Evolutionary conservation across 2,113 vertebrate species (phyloP), one percentile per base, ranked within the genome.

Genomic region (Gallinago media): DNA sequence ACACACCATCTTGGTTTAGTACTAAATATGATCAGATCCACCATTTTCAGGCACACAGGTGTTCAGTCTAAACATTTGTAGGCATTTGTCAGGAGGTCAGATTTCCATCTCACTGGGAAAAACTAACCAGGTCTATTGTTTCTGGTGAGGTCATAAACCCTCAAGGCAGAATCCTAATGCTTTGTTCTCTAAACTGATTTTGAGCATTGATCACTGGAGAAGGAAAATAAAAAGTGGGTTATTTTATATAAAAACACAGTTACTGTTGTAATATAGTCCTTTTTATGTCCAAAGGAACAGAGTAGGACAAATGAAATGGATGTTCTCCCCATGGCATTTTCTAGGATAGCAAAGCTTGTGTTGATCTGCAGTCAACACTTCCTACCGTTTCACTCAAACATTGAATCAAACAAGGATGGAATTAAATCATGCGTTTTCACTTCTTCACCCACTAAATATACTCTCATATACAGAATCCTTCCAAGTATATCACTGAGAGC

Each of bases 401-500:
- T 11, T 79, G 85, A 96, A 85, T 90, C 63, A 93, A 93, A 90
- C 52, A 92, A 80, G 79, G 63, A 59, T 70, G 32, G 40, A 96
- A 96, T 91, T 58, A 82, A 88, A 88, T 90, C 67, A 92, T 77
- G 44, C 25, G 1, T 91, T 96, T 96, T 96, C 95, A 90, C 78
- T 96, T 95, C 82, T 90, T 95, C 85, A 80, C 95, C 90, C 93
- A 88, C 94, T 66, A 76, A 85, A 62, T 78, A 76, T 50, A 58
- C 67, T 88, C 89, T 66, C 71, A 54, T 56, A 88, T 83, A 73
- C 62, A 94, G 92, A 89, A 87, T 94, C 63, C 50, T 96, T 95
- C 94, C 95, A 95, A 96, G 92, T 88, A 63, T 88, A 94, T 83
- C 78, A 85, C 55, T 80, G 72, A 71, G 59, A 96, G 94, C 92